Conservation (phyloP, 2,888 invertebrate species). For the Melitaea athalia region DNA sequence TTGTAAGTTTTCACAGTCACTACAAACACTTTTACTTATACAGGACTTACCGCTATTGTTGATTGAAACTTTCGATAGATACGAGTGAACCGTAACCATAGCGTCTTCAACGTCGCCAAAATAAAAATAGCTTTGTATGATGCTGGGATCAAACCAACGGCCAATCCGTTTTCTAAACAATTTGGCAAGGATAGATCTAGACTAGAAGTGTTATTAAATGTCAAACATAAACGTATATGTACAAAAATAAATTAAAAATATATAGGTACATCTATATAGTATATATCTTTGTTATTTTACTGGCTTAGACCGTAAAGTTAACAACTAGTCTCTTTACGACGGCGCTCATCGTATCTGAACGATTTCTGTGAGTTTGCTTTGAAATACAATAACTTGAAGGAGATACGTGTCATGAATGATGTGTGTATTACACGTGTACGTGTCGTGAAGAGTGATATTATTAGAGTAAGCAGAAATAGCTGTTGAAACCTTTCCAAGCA, state of each 20-base stretch:
- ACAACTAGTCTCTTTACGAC: conserved; percentile 72
- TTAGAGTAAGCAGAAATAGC: conserved; percentile 4
- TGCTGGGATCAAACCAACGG: no score
- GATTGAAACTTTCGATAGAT: no score
- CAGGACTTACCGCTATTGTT: no score
- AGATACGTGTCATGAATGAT: conserved; percentile 47
- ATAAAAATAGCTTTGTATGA: no score
- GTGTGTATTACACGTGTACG: conserved; percentile 39
- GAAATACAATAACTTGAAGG: conserved; percentile 64
- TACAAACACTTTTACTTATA: no score
- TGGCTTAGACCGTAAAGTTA: conserved; percentile 65
- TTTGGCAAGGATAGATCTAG: no score
- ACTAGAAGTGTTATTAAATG: no score
- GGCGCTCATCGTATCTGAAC: conserved; percentile 65
- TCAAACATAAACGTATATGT: no score
- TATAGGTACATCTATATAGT: conserved; percentile 55
- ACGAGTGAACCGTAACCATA: no score
- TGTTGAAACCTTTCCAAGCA: neutral
- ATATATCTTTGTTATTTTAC: conserved; percentile 56
- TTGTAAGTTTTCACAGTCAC: no score
- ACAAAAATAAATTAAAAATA: conserved; percentile 39
- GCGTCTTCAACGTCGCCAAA: no score
- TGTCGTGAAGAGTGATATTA: conserved; percentile 42
- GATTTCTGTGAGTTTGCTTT: conserved; percentile 58
- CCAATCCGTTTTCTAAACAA: no score